These are phyloP conservation scores for Suncus etruscus DNA, from an alignment of 2,113 vertebrate species.

Conservation along the genomic window DNA sequence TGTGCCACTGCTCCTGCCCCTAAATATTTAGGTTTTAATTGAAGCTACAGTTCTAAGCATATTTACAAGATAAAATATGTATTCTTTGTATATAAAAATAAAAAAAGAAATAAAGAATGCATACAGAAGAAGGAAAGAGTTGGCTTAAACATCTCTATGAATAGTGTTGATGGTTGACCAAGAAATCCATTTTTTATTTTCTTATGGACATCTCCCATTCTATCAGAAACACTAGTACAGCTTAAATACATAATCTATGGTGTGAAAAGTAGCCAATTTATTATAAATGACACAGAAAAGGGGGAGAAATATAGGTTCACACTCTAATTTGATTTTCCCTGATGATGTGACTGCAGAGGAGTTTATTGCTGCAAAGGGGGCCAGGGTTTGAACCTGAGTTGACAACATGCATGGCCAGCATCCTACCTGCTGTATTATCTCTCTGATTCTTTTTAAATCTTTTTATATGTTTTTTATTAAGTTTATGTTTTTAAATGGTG, in stretches of 20 bases:
- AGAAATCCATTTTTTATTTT: fast-evolving
- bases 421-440: no score
- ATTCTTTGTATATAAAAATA: not conserved
- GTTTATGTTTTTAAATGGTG: no score
- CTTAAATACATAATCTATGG: not conserved
- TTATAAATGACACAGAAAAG: not conserved
- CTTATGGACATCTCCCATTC: not conserved
- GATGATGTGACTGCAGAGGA: not conserved
- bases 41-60: no score
- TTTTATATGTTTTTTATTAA: no score
- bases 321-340: not conserved
- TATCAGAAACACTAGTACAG: no score
- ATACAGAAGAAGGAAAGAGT: not conserved
- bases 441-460: no score
- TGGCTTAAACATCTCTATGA: not conserved
- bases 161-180: not conserved
- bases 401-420: no score
- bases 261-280: not conserved
- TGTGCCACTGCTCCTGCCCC: no score
- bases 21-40: no score
- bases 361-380: not conserved
- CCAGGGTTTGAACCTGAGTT: no score
- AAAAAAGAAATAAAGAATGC: not conserved
- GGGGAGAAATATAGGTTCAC: not conserved
- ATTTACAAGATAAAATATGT: not conserved